Base-by-base conservation (phyloP, 2,888 invertebrate species). In the Cephus runcator region DNA sequence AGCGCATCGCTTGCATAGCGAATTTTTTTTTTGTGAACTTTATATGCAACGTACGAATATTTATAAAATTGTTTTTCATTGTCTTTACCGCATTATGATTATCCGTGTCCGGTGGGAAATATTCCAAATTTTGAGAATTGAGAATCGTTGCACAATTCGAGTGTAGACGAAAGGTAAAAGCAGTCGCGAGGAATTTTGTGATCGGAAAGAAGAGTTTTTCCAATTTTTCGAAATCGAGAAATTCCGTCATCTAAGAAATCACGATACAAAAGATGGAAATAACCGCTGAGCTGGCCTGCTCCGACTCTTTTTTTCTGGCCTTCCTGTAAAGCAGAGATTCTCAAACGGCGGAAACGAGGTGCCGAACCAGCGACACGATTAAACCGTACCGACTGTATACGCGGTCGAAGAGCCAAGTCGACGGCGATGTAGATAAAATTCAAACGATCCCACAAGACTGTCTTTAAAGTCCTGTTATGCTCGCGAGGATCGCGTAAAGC, bases 321-420 rank as follows among this genome's bases (percentile, higher is more conserved):
- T 71, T 71, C 71, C 71, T 71, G 33, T 71, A 71, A 33, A 71
- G 12, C 71, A 71, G 71, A 33, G 71, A 34, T 71, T 71, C 71
- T 71, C 71, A 71, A 31, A 34, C 71, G 71, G 6, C 12, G 56
- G 56, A 56, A 56, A 23, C 56, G 56, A 23, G 23, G 23, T 23
- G 35, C 23, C 23, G 56, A 56, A 23, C 23, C 56, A 56, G 56
- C 56, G 23, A 23, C 23, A 56, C 56, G 15, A 2, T 23, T 23
- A 9, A 1, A 56, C 2, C 56, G 23, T 56, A 23, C 23, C 23
- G 56, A 15, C 56, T 12, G 12, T 35, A 15, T 23, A 23, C 23
- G 9, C 15, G 23, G 23, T 9, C 9, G 56, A 23, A 2, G 40
- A 40, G 23, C 23, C 56, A 56, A 23, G 56, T 56, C 56, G 23